These are phyloP conservation scores for Drusus annulatus DNA, from an alignment of 1,140 invertebrate genomes.

Conservation along the genomic window DNA sequence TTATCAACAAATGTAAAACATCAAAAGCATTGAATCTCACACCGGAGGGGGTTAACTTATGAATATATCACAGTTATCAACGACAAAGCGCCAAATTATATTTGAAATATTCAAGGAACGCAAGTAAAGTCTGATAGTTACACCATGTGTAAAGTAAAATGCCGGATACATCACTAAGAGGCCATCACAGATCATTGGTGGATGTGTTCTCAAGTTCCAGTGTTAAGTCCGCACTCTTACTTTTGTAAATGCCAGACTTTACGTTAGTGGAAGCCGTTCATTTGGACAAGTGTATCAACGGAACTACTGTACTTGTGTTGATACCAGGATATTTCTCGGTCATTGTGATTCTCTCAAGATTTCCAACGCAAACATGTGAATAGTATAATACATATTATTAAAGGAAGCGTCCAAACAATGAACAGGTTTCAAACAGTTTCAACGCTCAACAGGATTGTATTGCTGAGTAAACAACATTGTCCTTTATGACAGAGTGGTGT, in stretches of 20 bases:
- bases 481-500: conserved; percentile 40
- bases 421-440: conserved; percentile 35
- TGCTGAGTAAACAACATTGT: conserved; percentile 46
- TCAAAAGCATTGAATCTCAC: conserved; percentile 30
- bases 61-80: conserved; percentile 11
- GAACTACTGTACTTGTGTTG: background rate
- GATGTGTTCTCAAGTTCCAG: too few relatives aligned
- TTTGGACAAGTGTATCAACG: too few relatives aligned
- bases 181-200: too few relatives aligned
- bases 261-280: too few relatives aligned
- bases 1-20: conserved; percentile 21
- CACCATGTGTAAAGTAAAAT: too few relatives aligned
- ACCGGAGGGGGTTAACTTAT: background rate
- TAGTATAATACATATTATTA: background rate
- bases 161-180: too few relatives aligned
- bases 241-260: too few relatives aligned
- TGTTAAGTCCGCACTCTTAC: too few relatives aligned
- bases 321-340: conserved; percentile 23
- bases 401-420: conserved; percentile 41
- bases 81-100: background rate
- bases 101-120: too few relatives aligned
- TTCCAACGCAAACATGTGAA: conserved; percentile 37
- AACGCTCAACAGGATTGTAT: conserved; percentile 46
- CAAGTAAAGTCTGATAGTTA: too few relatives aligned
- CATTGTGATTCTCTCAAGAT: conserved; percentile 8